A percentile compares a stretch with the other conserved stretches of the same genome.
These are phyloP conservation scores for Oegoconia quadripuncta DNA, from an alignment of 2,888 invertebrate genomes.

Conservation along the genomic window DNA sequence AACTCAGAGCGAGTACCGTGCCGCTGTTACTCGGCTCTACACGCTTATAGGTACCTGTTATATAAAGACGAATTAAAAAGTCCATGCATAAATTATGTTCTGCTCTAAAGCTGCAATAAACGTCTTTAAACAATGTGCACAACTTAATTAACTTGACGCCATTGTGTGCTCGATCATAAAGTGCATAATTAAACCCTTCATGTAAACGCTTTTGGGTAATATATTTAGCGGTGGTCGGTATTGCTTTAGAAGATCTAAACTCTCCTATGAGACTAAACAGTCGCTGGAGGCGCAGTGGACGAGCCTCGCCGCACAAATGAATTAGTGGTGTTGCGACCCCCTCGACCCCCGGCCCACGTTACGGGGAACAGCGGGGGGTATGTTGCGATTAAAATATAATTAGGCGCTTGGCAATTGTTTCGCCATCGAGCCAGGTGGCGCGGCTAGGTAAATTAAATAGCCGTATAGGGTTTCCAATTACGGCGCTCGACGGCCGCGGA, in stretches of 20 bases:
- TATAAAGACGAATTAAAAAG: slow-evolving; percentile 52
- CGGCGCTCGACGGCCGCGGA: slow-evolving; percentile 52
- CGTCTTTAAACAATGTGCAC: slow-evolving; percentile 63
- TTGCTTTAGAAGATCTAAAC: slow-evolving; percentile 75
- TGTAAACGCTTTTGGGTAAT: slow-evolving; percentile 72
- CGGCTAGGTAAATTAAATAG: slow-evolving; percentile 73
- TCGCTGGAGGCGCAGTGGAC: slow-evolving; percentile 53
- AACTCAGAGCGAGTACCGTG: slow-evolving; percentile 51
- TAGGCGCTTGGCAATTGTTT: slow-evolving; percentile 76
- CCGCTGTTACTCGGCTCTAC: slow-evolving; percentile 32
- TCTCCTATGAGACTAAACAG: slow-evolving; percentile 76
- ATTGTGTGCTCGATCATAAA: slow-evolving; percentile 65
- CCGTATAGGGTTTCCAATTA: slow-evolving; percentile 73
- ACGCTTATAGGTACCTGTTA: slow-evolving; percentile 26
- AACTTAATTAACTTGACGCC: slow-evolving; percentile 72
- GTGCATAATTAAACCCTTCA: slow-evolving; percentile 73
- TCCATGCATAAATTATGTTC: slow-evolving; percentile 60
- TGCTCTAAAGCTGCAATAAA: slow-evolving; percentile 47
- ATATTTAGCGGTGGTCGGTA: slow-evolving; percentile 72
- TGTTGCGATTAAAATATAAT: slow-evolving; percentile 78
- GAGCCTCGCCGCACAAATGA: slow-evolving; percentile 66
- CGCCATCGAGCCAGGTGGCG: slow-evolving; percentile 74
- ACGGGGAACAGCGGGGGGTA: slow-evolving; percentile 38
- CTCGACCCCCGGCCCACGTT: slow-evolving; percentile 19
- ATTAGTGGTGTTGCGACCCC: slow-evolving; percentile 59